A percentile compares a stretch with the other conserved stretches of the same genome.
Conservation (phyloP, 2,797 vertebrate genomes). For the Leptodactylus fallax region DNA sequence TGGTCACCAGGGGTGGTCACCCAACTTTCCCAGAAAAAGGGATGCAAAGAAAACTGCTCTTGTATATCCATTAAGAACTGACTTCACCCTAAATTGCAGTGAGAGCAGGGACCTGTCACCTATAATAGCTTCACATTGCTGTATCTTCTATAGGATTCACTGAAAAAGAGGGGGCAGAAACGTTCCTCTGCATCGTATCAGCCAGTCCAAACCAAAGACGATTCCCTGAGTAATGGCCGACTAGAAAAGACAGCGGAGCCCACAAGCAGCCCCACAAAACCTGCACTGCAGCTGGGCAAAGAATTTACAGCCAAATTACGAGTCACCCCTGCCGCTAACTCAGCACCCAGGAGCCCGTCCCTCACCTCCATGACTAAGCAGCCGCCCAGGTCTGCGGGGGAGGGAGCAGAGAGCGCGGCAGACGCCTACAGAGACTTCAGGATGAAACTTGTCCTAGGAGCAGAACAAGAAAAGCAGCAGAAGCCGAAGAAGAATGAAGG, state of each 20-base stretch:
- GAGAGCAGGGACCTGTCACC: too few species aligned
- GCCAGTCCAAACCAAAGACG: slow-evolving; percentile 55
- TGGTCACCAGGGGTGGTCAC: too few species aligned
- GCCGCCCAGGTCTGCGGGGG: slow-evolving; percentile 32
- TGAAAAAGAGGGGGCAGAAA: slow-evolving; percentile 68
- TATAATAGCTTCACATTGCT: too few species aligned
- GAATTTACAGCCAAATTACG: slow-evolving; percentile 45
- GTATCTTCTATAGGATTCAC: slow-evolving; percentile 68
- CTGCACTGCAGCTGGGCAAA: neutral
- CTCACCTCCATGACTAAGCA: slow-evolving; percentile 36
- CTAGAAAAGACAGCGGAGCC: neutral
- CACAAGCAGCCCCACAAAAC: neutral
- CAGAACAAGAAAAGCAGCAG: slow-evolving; percentile 68
- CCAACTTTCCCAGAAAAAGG: too few species aligned
- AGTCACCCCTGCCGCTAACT: neutral
- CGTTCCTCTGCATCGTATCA: slow-evolving; percentile 49
- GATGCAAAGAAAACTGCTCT: too few species aligned
- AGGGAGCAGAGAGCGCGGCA: slow-evolving; percentile 26
- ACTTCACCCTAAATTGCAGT: too few species aligned
- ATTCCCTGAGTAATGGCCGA: slow-evolving; percentile 45
- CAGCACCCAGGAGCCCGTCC: slow-evolving; percentile 44
- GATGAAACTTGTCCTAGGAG: slow-evolving; percentile 38
- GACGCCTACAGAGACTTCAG: slow-evolving; percentile 62
- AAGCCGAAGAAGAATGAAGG: slow-evolving; percentile 64
- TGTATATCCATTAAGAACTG: too few species aligned